Evolutionary conservation across 1,140 invertebrate species (phyloP).

Genomic region (Magallana ariakensis): DNA sequence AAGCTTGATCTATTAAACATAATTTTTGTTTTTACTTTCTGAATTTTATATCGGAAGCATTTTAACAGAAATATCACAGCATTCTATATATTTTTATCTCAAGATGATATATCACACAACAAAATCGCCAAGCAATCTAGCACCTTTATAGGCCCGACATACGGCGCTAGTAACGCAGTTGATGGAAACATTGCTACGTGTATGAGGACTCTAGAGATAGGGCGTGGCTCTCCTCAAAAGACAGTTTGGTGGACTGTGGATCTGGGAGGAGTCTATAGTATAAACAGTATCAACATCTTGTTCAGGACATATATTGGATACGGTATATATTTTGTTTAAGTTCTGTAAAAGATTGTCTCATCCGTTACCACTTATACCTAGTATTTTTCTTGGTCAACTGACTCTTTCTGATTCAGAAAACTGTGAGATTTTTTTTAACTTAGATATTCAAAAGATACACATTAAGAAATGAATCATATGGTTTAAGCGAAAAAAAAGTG

Average conservation of each 20-base stretch:
- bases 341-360: too few species aligned
- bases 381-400: too few species aligned
- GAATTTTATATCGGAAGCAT: too few species aligned
- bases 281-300: not conserved
- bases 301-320: not conserved
- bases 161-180: not conserved
- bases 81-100: not conserved
- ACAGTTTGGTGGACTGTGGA: slow-evolving; percentile 1
- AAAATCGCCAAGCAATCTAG: not conserved
- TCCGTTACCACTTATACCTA: too few species aligned
- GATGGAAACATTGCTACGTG: not conserved
- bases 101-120: not conserved
- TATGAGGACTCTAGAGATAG: not conserved
- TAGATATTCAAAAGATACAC: too few species aligned
- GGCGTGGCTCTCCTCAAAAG: not conserved
- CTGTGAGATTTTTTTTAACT: too few species aligned
- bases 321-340: not conserved
- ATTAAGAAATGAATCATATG: too few species aligned
- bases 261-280: not conserved
- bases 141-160: not conserved
- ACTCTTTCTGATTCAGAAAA: too few species aligned
- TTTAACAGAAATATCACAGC: too few species aligned
- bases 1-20: not conserved
- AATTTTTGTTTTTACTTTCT: not conserved
- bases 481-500: too few species aligned